Evolutionary conservation across 2,113 vertebrate genomes (phyloP).

Genomic region (Onychostoma macrolepis): DNA sequence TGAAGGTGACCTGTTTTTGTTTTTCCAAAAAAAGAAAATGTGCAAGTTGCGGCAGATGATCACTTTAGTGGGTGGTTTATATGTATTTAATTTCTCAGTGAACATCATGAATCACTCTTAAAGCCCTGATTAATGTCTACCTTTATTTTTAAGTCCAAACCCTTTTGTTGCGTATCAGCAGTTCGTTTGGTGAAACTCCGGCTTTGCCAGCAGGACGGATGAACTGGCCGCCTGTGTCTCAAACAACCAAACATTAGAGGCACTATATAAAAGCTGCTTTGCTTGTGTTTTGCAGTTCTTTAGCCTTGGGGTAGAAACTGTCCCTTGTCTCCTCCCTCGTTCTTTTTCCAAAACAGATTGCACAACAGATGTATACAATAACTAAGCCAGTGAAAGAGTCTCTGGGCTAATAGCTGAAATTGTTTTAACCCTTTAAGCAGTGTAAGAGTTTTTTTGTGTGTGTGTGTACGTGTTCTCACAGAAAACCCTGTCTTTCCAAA

Average conservation of each 20-base stretch:
- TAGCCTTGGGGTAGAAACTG: constrained; percentile 50
- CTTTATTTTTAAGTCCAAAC: too few relatives aligned
- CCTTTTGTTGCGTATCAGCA: too few relatives aligned
- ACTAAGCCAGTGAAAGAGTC: constrained; percentile 43
- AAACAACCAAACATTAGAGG: constrained; percentile 35
- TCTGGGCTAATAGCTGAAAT: constrained; percentile 39
- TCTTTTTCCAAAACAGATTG: constrained; percentile 57
- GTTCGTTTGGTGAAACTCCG: too few relatives aligned
- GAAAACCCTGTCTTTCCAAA: background rate
- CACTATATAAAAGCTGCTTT: constrained; percentile 55
- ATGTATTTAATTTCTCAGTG: too few relatives aligned
- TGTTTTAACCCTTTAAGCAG: constrained; percentile 36
- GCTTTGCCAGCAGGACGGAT: background rate
- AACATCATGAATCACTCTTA: too few relatives aligned
- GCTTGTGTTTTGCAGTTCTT: constrained; percentile 60
- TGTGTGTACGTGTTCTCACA: background rate
- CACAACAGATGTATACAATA: constrained; percentile 59
- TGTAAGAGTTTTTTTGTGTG: background rate
- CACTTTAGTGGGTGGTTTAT: too few relatives aligned
- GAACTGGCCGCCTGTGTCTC: background rate
- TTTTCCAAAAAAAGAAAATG: too few relatives aligned
- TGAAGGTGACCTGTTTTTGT: too few relatives aligned
- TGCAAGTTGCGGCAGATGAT: too few relatives aligned
- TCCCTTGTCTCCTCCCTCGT: background rate
- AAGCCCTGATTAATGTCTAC: too few relatives aligned